Evolutionary conservation across 2,797 vertebrate genomes (phyloP).

Genomic region (Pangasius djambal): DNA sequence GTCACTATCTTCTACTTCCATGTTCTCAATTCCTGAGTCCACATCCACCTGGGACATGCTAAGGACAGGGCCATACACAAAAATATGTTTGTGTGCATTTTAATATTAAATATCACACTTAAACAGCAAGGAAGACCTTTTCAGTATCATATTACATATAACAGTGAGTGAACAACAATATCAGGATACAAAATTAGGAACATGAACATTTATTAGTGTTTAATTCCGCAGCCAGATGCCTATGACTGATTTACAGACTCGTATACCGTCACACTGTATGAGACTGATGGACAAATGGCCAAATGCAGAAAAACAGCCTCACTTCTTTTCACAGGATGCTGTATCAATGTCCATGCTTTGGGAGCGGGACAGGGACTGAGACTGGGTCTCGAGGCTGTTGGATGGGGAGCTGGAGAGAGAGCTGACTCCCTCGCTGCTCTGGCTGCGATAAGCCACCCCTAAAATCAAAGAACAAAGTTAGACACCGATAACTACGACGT

Average conservation of each 20-base stretch:
- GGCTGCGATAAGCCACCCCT: constrained; percentile 95
- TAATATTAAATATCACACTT: background rate
- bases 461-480: constrained; percentile 35
- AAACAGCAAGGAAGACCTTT: background rate
- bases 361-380: constrained; percentile 96
- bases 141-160: background rate
- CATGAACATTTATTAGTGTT: background rate
- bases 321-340: constrained; percentile 99
- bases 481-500: background rate
- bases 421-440: constrained; percentile 99
- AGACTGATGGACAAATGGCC: background rate
- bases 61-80: constrained; percentile 38
- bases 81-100: background rate
- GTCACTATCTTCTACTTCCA: constrained; percentile 98
- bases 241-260: background rate
- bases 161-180: background rate
- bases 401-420: constrained; percentile 99
- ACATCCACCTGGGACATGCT: constrained; percentile 99
- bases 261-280: background rate
- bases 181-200: background rate
- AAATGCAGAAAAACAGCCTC: constrained; percentile 49
- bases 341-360: constrained; percentile 99
- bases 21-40: constrained; percentile 99
- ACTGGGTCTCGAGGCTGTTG: constrained; percentile 98
- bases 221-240: background rate